These are phyloP conservation scores for Pristionchus mayeri DNA, from an alignment of 2,888 invertebrate species.

Conservation along the genomic window DNA sequence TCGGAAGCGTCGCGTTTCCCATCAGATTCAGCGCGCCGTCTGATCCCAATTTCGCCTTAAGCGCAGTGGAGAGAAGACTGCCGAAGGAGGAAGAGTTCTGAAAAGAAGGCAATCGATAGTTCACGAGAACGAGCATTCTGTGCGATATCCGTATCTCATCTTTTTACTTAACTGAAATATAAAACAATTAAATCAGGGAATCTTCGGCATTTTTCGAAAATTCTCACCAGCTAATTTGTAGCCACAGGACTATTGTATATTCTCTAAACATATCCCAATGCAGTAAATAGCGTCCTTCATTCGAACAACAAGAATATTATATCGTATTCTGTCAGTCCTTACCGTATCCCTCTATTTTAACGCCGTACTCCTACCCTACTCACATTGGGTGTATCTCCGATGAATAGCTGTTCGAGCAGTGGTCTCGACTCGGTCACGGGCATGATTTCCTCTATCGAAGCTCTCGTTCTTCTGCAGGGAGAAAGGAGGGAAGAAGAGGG, in stretches of 20 bases:
- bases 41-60: conserved; percentile 38
- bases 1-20: conserved; percentile 37
- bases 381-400: conserved; percentile 15
- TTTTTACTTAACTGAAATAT: too few relatives aligned
- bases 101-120: neutral
- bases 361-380: neutral
- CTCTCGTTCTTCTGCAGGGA: neutral
- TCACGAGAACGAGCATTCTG: too few relatives aligned
- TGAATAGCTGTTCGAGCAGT: conserved; percentile 40
- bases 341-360: neutral
- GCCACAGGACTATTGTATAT: too few relatives aligned
- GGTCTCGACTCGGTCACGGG: neutral
- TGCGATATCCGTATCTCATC: too few relatives aligned
- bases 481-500: neutral
- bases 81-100: conserved; percentile 41
- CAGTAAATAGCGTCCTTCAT: too few relatives aligned
- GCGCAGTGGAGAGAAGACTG: conserved; percentile 25
- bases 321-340: neutral
- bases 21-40: conserved; percentile 41
- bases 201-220: too few relatives aligned
- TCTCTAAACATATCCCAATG: too few relatives aligned
- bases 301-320: neutral
- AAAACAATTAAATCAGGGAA: too few relatives aligned
- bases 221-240: too few relatives aligned
- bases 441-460: conserved; percentile 16